Evolutionary conservation across 2,888 invertebrate species (phyloP), one percentile per base, ranked within the genome.

Genomic region (Fragum fragum): DNA sequence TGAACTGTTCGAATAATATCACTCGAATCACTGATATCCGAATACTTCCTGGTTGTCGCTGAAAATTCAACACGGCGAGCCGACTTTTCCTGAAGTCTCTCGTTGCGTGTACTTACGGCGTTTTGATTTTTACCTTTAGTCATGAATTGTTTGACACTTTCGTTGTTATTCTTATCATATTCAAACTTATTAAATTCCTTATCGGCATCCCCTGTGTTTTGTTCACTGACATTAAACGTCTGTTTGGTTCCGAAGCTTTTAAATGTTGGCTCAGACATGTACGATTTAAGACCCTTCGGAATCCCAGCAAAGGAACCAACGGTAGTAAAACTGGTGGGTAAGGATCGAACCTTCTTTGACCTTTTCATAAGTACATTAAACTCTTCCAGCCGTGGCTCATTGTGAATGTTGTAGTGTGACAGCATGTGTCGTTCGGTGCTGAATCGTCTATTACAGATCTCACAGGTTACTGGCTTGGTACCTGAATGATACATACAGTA

Each of bases 371-470:
- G 66, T 21, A 76, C 70, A 11, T 68, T 74, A 47, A 83, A 79
- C 68, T 83, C 79, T 29, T 79, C 73, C n/a, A 83, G 71, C 16
- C 79, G 47, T 1, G 83, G 73, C 47, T 83, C 83, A 21, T 71
- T 76, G 72, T 83, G 83, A 32, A 66, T 70, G 14, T 66, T 39
- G 32, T 79, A 83, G 39, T 83, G 83, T 3, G 83, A 76, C 32
- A 74, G 21, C 83, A 83, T 79, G n/a, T 83, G 83, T 11, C 59
- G 53, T 11, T 29, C 53, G 1, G 29, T 71, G 23, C 73, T 68
- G 23, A 83, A 83, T n/a, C 83, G 69, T 23, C 72, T 63, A 7
- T 76, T 77, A 47, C 83, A 83, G 29, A 83, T 74, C 23, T 76
- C 55, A 26, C 83, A 83, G 6, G 77, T 71, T 7, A 79, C 74